Conservation (phyloP, 2,113 vertebrate species). For the Alectura lathami region DNA sequence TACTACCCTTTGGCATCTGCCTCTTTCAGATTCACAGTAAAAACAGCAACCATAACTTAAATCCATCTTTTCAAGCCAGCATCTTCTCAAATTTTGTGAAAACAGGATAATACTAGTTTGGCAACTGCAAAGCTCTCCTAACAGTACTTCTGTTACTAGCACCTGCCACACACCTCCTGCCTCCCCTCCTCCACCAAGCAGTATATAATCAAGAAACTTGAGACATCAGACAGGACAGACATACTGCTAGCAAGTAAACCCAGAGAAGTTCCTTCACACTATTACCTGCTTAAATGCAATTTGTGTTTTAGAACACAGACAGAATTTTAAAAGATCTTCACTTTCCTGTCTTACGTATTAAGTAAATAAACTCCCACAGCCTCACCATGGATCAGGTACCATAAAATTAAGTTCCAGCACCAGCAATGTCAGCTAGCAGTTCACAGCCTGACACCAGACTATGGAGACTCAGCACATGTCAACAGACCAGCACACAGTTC, state of each 20-base stretch:
- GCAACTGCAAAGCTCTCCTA: neutral
- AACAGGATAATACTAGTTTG: neutral
- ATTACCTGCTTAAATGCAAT: neutral
- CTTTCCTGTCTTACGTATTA: neutral
- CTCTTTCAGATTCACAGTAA: neutral
- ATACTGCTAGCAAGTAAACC: neutral
- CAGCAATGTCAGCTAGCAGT: neutral
- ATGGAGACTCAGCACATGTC: accelerated
- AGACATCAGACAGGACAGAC: neutral
- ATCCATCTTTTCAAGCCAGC: neutral
- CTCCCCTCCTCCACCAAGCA: neutral
- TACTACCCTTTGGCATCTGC: neutral
- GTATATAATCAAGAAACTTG: neutral
- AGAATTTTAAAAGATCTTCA: neutral
- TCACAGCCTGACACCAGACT: neutral
- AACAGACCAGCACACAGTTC: neutral
- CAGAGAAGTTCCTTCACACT: neutral
- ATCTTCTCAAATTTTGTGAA: neutral
- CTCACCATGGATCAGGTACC: neutral
- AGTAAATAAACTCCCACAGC: neutral
- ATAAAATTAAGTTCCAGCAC: neutral
- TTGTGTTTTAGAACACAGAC: neutral
- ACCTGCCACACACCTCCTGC: too few relatives aligned
- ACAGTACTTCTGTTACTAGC: neutral
- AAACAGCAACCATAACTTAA: neutral